Evolutionary conservation across 2,113 vertebrate genomes (phyloP).

Genomic region (Peromyscus maniculatus): DNA sequence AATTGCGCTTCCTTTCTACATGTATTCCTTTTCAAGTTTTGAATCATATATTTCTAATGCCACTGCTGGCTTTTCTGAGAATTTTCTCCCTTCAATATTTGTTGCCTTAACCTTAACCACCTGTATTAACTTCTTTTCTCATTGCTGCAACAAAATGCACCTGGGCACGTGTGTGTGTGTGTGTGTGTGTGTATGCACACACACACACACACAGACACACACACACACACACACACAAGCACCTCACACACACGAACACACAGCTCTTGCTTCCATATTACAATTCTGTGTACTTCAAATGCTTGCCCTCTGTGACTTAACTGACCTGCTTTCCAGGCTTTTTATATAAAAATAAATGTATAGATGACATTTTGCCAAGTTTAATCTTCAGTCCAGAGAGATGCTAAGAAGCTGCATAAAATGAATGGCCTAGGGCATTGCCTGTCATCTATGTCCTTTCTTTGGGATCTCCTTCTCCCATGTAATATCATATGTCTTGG

Average conservation of each 20-base stretch:
- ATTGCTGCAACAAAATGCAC: neutral
- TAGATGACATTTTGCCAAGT: neutral
- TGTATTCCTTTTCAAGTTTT: neutral
- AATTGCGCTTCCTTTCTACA: neutral
- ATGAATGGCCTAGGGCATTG: neutral
- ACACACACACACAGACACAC: neutral
- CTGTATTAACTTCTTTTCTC: neutral
- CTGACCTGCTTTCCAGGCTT: neutral
- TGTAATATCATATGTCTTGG: neutral
- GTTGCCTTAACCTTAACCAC: neutral
- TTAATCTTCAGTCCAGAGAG: neutral
- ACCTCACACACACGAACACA: neutral
- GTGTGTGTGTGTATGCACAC: neutral
- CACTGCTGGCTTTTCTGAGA: neutral
- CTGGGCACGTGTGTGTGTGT: too few species aligned
- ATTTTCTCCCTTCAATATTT: neutral
- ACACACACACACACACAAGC: neutral
- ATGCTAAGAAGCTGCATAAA: neutral
- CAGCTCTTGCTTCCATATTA: neutral
- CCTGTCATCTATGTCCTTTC: neutral
- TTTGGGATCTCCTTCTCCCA: neutral
- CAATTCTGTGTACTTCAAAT: neutral
- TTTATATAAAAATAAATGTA: neutral
- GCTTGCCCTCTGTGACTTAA: slow-evolving; percentile 6
- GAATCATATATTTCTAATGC: neutral